Evolutionary conservation across 2,797 vertebrate species (phyloP).

Genomic region (Syndactyla subalaris): DNA sequence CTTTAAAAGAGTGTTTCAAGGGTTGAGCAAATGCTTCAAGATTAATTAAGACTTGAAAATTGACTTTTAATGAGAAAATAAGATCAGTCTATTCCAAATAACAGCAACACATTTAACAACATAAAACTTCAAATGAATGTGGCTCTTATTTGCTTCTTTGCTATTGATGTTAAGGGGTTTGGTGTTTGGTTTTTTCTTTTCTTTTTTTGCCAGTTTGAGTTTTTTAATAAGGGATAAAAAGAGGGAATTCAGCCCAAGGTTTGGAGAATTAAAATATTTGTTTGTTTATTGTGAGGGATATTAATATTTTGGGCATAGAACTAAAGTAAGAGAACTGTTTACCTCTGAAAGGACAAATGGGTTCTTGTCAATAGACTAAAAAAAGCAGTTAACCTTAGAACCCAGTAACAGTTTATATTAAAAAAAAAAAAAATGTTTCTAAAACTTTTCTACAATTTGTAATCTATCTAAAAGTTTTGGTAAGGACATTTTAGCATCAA

Average conservation of each 20-base stretch:
- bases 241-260: neutral
- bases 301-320: neutral
- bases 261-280: neutral
- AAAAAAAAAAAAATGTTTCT: neutral
- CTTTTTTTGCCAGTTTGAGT: neutral
- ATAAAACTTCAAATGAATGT: neutral
- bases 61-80: neutral
- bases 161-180: neutral
- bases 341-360: neutral
- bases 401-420: neutral
- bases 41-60: conserved; percentile 10
- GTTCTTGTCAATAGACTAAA: neutral
- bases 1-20: neutral
- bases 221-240: neutral
- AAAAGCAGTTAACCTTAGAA: neutral
- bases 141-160: neutral
- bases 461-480: neutral
- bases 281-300: neutral
- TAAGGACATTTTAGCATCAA: neutral
- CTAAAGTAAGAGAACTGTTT: neutral
- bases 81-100: neutral
- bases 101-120: neutral
- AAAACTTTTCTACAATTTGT: neutral
- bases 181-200: neutral
- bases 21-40: neutral